These are phyloP conservation scores for Acrobasis consociella DNA, from an alignment of 2,888 invertebrate genomes.

Conservation along the genomic window DNA sequence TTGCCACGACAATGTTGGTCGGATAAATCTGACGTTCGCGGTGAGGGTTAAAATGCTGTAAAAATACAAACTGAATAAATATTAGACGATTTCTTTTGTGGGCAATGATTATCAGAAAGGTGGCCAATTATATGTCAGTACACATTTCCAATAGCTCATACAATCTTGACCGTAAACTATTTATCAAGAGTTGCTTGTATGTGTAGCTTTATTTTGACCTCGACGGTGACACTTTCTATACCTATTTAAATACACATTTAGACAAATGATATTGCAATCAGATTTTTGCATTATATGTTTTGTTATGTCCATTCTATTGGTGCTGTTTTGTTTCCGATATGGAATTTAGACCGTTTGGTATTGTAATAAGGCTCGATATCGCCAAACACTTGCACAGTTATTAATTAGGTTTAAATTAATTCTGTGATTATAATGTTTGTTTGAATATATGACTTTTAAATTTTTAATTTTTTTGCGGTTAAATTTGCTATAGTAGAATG, in stretches of 20 bases:
- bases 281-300: constrained; percentile 19
- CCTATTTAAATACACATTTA: not conserved
- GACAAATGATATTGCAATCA: constrained; percentile 7
- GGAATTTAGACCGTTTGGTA: not conserved
- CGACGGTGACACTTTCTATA: not conserved
- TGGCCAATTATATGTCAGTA: not conserved
- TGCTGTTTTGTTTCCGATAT: constrained; percentile 8
- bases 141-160: not conserved
- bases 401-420: constrained; percentile 13
- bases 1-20: too few species aligned
- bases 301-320: constrained; percentile 19
- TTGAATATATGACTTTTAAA: constrained; percentile 12
- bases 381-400: constrained; percentile 6
- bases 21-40: too few species aligned
- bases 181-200: not conserved
- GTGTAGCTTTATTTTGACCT: not conserved
- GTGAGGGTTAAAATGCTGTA: too few species aligned
- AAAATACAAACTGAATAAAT: not conserved
- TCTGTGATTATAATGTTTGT: constrained; percentile 24
- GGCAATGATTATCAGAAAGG: not conserved
- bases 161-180: not conserved
- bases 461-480: constrained; percentile 36
- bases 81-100: not conserved
- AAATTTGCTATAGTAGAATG: not conserved
- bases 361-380: constrained; percentile 1